A percentile compares a stretch with the other conserved stretches of the same genome.
Conservation (phyloP, 2,797 vertebrate species). For the Potorous gilbertii region DNA sequence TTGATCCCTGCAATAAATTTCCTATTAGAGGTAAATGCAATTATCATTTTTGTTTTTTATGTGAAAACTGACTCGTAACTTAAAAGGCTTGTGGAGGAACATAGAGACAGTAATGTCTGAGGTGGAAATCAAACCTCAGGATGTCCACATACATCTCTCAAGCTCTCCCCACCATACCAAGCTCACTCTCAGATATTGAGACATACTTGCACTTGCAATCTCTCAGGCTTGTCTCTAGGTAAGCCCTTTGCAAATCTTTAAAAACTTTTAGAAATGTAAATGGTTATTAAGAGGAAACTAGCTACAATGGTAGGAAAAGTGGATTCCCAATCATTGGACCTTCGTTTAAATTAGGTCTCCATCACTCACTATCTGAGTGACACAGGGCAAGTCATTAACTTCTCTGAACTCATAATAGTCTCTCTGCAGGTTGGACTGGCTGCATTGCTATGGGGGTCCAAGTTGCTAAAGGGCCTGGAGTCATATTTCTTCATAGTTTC, state of each 20-base stretch:
- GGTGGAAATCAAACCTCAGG: neutral
- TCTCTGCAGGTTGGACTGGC: neutral
- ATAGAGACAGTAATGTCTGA: neutral
- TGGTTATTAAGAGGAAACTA: neutral
- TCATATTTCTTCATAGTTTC: neutral
- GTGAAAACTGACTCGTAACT: neutral
- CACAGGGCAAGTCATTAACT: neutral
- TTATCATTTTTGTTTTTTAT: neutral
- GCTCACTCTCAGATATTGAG: neutral
- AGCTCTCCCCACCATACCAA: neutral
- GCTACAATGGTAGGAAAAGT: neutral
- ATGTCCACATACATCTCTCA: neutral
- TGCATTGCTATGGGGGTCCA: neutral
- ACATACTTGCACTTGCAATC: neutral
- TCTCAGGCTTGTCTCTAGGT: neutral
- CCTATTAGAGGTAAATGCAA: neutral
- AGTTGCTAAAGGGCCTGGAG: neutral
- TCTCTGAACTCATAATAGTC: neutral
- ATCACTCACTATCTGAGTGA: neutral
- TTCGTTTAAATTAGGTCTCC: neutral
- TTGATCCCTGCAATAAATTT: neutral
- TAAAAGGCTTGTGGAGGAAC: neutral
- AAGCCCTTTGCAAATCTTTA: neutral
- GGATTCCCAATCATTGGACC: neutral
- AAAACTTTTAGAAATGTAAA: neutral